Base-by-base conservation (phyloP, 1,140 invertebrate species). In the Drosophila pseudoananassae region DNA sequence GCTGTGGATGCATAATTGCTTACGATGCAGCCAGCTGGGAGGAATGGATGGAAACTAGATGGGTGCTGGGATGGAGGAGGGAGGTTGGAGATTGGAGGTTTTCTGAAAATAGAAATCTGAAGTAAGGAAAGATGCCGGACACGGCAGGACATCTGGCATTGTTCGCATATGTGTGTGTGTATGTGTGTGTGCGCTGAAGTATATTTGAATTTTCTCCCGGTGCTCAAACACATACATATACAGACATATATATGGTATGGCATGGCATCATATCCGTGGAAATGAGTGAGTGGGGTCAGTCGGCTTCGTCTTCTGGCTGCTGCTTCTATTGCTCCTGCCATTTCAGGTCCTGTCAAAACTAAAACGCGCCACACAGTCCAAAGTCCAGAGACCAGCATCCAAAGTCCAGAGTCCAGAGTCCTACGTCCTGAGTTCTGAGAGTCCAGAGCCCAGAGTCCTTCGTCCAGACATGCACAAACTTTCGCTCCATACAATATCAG, bases 401-500 rank as follows among this genome's bases (percentile, higher is more conserved):
- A 29, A 7, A 9, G 40, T 20, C 53, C 53, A 23, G n/a, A 27
- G 56, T 43, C 63, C 46, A 29, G 9, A 25, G 59, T 72, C 80
- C 82, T 36, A 36, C 33, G 33, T 36, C 33, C 33, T 12, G 12
- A 36, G 33, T 36, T 12, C 10, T 12, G 29, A 14, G 14, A 27
- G 40, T 17, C 25, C 54, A 43, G 43, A 29, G 25, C 45, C 53
- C 53, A 31, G 20, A 36, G 57, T 43, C 57, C 46, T 15, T 10
- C 15, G 63, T 68, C 80, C 82, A 78, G 75, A 87, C 82, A 88
- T 88, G 70, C 70, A 76, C 78, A 87, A 43, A 83, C 83, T 87
- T 88, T 88, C 73, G 78, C 76, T 88, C 71, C 83, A 83, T 79
- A 88, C 83, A 88, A 89, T 89, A 88, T 88, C 83, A 88, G 83